Evolutionary conservation across 1,140 invertebrate species (phyloP).

Genomic region (Drosophila yakuba): DNA sequence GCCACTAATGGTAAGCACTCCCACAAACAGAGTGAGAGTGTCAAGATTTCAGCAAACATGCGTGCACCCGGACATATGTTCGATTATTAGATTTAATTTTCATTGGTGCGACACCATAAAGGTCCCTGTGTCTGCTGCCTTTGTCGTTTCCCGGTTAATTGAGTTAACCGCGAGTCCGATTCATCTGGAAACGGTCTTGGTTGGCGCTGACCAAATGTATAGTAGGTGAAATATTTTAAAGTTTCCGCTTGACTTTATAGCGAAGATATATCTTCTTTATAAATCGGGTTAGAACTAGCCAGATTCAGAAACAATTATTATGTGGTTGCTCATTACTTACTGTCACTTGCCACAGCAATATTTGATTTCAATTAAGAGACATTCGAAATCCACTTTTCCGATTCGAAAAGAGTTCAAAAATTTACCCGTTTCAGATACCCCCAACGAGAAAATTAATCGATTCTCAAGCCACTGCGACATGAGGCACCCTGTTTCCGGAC

Average conservation of each 20-base stretch:
- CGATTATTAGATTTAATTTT: constrained; percentile 63
- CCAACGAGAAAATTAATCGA: constrained; percentile 15
- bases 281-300: no score
- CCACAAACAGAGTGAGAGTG: constrained; percentile 52
- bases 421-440: constrained; percentile 5
- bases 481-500: constrained; percentile 36
- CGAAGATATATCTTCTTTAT: neutral
- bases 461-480: constrained; percentile 2
- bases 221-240: neutral
- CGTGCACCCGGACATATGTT: constrained; percentile 70
- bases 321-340: constrained; percentile 1
- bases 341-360: constrained; percentile 1
- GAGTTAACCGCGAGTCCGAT: constrained; percentile 14
- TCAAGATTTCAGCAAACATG: constrained; percentile 69
- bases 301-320: neutral
- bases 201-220: neutral
- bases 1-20: constrained; percentile 78
- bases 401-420: constrained; percentile 6
- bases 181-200: neutral
- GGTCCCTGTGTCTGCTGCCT: constrained; percentile 7
- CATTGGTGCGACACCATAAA: constrained; percentile 12
- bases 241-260: neutral
- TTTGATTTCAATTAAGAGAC: neutral
- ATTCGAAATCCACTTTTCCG: neutral
- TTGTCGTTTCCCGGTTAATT: constrained; percentile 9